Conservation (phyloP, 1,140 invertebrate species). For the Tetramorium alpestre region DNA sequence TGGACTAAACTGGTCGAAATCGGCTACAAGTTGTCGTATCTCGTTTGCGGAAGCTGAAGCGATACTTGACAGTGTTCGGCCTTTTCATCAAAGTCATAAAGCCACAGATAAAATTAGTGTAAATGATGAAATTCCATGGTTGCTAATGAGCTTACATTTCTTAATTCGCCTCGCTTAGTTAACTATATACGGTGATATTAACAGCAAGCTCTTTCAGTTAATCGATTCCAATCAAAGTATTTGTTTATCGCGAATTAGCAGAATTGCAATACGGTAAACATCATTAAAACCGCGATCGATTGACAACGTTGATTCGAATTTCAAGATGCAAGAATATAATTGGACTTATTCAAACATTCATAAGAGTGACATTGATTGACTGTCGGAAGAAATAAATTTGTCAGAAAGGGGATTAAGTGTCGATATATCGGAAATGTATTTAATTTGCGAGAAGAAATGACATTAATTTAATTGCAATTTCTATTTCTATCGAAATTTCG, state of each 20-base stretch:
- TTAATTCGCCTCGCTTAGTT: background rate
- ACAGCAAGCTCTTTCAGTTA: background rate
- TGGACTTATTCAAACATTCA: slow-evolving; percentile 1
- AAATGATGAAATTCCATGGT: slow-evolving; percentile 22
- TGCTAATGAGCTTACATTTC: slow-evolving; percentile 15
- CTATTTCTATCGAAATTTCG: background rate
- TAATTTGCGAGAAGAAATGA: background rate
- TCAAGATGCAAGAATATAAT: background rate
- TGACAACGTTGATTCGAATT: background rate
- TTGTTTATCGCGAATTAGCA: background rate
- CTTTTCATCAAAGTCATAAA: slow-evolving; percentile 64
- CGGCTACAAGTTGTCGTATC: slow-evolving; percentile 62
- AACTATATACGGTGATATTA: background rate
- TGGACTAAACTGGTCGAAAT: slow-evolving; percentile 33
- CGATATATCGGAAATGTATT: background rate
- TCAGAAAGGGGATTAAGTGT: background rate
- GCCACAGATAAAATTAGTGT: slow-evolving; percentile 58
- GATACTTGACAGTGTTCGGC: slow-evolving; percentile 60
- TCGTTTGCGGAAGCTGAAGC: slow-evolving; percentile 67
- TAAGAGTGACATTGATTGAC: slow-evolving; percentile 37
- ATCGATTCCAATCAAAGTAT: background rate
- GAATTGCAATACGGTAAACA: background rate
- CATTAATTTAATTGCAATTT: slow-evolving; percentile 31
- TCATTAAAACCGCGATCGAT: slow-evolving; percentile 21
- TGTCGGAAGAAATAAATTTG: background rate